Evolutionary conservation across 1,140 invertebrate genomes (phyloP), one percentile per base, ranked within the genome.

Genomic region (Drosophila chauvacae): DNA sequence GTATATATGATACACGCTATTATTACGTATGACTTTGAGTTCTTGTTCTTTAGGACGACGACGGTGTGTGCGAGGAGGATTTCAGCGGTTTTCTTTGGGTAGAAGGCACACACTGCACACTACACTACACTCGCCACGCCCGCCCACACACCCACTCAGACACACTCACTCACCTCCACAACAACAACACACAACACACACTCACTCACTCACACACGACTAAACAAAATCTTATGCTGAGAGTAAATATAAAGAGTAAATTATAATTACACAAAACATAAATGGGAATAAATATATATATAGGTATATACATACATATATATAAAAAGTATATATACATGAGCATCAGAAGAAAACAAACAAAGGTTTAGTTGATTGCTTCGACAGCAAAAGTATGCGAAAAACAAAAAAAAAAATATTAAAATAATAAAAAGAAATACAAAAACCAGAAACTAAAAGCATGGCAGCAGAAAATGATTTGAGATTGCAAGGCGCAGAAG

Each of bases 181-280:
- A 5, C 45, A 76, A 30, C 55, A 76, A 30, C 55, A 37, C 59
- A 35, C 59, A 20, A 20, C 20, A 20, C 20, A 20, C 20, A 20
- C 20, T 20, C 20, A 78, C 26, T 47, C 64, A 74, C 59, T 75
- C 47, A 68, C 80, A 78, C 64, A 77, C 62, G 62, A 83, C 80
- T 88, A 88, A 83, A 84, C 62, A 80, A 87, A 88, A 90, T 88
- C 85, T 88, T 88, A 88, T 88, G 84, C 84, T 84, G 85, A 88
- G 85, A 81, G 85, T 84, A 84, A 88, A 80, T 83, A 79, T 80
- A 76, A 76, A 76, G 47, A 77, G 39, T 88, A 84, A 84, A 81
- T 78, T 90, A 88, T 82, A 84, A 77, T 78, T 81, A 83, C 85
- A 73, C 74, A 69, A 66, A 80, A 87, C 72, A 88, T 80, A 80